phyloP scores from a whole-genome alignment of 2,113 vertebrate species.

The Scomber colias region DNA sequence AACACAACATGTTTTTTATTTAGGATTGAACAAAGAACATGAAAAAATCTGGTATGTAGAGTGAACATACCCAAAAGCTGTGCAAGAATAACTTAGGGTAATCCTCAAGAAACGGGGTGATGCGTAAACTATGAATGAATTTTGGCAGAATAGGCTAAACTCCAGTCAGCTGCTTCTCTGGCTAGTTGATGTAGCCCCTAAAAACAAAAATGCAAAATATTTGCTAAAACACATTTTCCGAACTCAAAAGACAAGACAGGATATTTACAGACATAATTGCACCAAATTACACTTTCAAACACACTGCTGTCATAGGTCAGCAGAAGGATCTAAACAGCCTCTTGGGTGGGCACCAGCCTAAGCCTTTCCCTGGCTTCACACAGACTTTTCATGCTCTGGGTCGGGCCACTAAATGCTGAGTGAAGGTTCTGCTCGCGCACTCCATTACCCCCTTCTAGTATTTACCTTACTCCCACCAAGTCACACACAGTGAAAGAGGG shows the following conservation, averaged over 20 bases:
- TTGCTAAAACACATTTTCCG: not conserved
- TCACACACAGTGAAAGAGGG: slow-evolving; percentile 34
- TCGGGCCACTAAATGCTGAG: slow-evolving; percentile 51
- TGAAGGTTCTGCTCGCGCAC: slow-evolving; percentile 42
- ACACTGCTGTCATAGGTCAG: slow-evolving; percentile 17
- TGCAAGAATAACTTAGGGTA: slow-evolving; percentile 39
- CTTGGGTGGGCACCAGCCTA: slow-evolving; percentile 40
- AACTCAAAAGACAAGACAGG: not conserved
- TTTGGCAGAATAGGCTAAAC: not conserved
- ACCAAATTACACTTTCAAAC: not conserved
- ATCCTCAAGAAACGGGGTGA: slow-evolving; percentile 57
- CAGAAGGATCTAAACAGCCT: slow-evolving; percentile 6
- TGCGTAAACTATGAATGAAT: slow-evolving; percentile 27
- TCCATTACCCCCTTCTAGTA: slow-evolving; percentile 41
- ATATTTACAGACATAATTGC: not conserved
- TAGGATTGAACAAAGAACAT: slow-evolving; percentile 22
- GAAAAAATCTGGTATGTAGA: slow-evolving; percentile 42
- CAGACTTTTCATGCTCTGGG: not conserved
- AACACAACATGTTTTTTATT: slow-evolving; percentile 27
- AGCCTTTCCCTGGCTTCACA: slow-evolving; percentile 23
- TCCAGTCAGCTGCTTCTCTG: not conserved
- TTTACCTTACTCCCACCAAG: slow-evolving; percentile 65
- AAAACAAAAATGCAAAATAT: not conserved
- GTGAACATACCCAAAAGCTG: slow-evolving; percentile 39
- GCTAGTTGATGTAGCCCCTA: not conserved